Evolutionary conservation across 2,888 invertebrate genomes (phyloP), one percentile per base, ranked within the genome.

Genomic region (Amorpha juglandis): DNA sequence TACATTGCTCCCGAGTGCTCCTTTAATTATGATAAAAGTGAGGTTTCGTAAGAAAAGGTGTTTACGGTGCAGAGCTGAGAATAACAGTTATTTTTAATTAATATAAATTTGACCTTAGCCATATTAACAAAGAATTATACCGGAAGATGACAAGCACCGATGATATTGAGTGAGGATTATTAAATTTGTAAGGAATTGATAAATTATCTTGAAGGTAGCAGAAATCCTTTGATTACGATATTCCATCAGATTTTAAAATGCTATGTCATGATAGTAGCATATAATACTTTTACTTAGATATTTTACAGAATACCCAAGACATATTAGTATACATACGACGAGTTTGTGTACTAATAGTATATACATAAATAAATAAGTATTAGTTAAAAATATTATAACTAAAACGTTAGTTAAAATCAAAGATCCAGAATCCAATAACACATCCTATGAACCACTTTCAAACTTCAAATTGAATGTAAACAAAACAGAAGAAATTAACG

Each of bases 401-500:
- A 27, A 27, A 27, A 27, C 27, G 27, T n/a, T n/a, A 4, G 27
- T 27, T 1, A 4, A 27, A 27, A 27, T 6, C 1, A 45, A 1
- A 45, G 11, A 12, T 45, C 14, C 9, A 42, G 11, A 6, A 42
- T 42, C 35, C 38, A 45, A 11, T 12, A 14, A 9, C 38, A 38
- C 38, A 9, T 9, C 38, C 38, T 14, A 45, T 11, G 1, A 45
- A 8, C 42, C 42, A 6, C 9, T 11, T 8, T 11, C 11, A 9
- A 9, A 45, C 14, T 8, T 14, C 45, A 1, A 1, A 50, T 16
- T 48, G 16, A 16, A 38, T 11, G 42, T 68, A 66, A 64, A 66
- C 33, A 27, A 55, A 65, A 66, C 67, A 55, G 52, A 63, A 68
- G 47, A 63, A 67, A 67, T 67, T 67, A 68, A 68, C 66, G 38